Conservation (phyloP, 2,797 vertebrate species). For the Myotis pilosus region DNA sequence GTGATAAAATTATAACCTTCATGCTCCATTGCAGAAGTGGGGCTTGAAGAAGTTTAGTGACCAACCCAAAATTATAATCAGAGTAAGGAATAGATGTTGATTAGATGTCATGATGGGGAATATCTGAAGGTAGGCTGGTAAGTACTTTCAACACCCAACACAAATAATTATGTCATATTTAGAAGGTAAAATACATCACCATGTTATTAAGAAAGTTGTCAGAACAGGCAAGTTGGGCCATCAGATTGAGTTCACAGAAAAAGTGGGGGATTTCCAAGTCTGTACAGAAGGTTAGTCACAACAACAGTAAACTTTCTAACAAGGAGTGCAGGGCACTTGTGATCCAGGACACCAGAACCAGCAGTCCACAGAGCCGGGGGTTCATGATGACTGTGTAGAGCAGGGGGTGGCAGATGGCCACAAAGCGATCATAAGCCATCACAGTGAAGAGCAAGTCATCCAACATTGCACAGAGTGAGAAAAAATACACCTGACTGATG, state of each 20-base stretch:
- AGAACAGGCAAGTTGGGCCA: not conserved
- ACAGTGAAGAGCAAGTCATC: not conserved
- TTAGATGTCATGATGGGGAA: too few species aligned
- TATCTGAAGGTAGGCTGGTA: too few species aligned
- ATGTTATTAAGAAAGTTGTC: not conserved
- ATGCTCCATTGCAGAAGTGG: too few species aligned
- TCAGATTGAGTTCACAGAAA: not conserved
- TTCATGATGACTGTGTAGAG: not conserved
- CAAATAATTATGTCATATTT: too few species aligned
- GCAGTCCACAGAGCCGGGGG: not conserved
- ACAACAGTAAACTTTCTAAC: not conserved
- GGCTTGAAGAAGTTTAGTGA: too few species aligned
- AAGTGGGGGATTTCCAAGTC: not conserved
- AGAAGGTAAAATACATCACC: not conserved
- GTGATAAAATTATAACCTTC: too few species aligned
- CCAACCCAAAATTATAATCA: too few species aligned
- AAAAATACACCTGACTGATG: not conserved
- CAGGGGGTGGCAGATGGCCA: constrained; percentile 20
- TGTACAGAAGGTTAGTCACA: not conserved
- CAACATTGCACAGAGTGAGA: not conserved
- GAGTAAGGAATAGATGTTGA: too few species aligned
- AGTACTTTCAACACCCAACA: too few species aligned
- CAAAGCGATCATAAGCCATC: not conserved
- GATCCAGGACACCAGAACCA: not conserved
- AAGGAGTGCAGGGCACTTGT: not conserved